Base-by-base conservation (phyloP, 2,113 vertebrate genomes). In the Ochotona curzoniae region DNA sequence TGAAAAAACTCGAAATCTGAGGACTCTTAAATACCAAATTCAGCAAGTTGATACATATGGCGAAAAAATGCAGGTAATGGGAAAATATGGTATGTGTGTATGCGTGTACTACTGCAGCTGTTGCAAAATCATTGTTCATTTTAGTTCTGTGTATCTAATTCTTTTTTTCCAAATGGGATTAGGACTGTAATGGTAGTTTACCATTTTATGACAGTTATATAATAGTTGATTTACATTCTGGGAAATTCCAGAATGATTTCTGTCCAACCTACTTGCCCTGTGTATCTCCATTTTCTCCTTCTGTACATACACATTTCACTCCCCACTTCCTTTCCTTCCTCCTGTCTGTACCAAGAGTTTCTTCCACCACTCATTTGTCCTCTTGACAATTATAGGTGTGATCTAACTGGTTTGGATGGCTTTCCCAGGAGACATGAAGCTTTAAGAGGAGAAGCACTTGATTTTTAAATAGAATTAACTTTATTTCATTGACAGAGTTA, bases 1-100 rank as follows among this genome's bases (percentile, higher is more conserved):
- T 18, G 99, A 99, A 97, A 99, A 98, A 97, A 90, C 97, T 87
- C 97, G 98, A 90, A 99, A 99, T 96, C 15, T 98, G 88, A 99
- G 99, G 97, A 96, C 96, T 25, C 98, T 99, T 73, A 98, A 98
- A 96, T 98, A 98, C 94, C 99, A 99, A 95, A 98, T 98, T 94
- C 98, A 99, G 82, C 99, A 99, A 97, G 98, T 98, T 83, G 98
- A 98, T 83, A 97, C 96, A 8, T 98, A 98, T 89, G 84, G 91
- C 79, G 99, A 99, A 94, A 99, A 98, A 97, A 96, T 98, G 47
- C 98, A 99, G 98, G 99, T 99, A 98, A 94, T 10, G 1, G 73
- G 63, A 90, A 87, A 15, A 10, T 38, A 0, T 15, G 8, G 9
- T n/a, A 1, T 61, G n/a, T 60, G 5, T 70, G 0, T 83, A 0